Evolutionary conservation across 2,113 vertebrate genomes (phyloP).

Genomic region (Dryoscopus gambensis): DNA sequence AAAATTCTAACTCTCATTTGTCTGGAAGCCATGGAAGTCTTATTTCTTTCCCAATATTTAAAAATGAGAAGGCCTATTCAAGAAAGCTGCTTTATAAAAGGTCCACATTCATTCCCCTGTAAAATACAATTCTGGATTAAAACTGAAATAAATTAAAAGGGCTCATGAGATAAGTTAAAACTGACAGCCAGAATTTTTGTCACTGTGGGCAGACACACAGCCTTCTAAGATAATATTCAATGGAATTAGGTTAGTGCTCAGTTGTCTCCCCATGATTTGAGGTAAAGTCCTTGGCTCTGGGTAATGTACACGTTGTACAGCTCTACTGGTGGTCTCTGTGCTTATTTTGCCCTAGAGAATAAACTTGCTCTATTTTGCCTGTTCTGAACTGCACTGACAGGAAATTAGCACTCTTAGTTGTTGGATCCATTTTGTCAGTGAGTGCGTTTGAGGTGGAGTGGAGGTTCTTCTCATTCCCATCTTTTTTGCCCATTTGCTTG

Average conservation of each 20-base stretch:
- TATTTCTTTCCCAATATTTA: background rate
- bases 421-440: background rate
- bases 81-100: background rate
- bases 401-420: background rate
- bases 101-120: background rate
- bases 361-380: background rate
- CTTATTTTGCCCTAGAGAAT: background rate
- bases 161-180: background rate
- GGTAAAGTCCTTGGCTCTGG: background rate
- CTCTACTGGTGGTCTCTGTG: background rate
- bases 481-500: background rate
- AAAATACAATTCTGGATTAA: background rate
- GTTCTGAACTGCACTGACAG: background rate
- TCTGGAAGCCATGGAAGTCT: background rate
- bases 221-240: background rate
- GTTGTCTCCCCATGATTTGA: background rate
- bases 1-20: background rate
- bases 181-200: background rate
- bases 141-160: background rate
- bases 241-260: background rate
- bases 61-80: background rate
- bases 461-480: background rate
- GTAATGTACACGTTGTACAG: background rate
- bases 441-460: background rate
- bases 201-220: background rate